Percentiles rank a stretch among this genome's conserved stretches.
phyloP scores from a whole-genome alignment of 2,888 invertebrate species.

The Xiphydria camelus region DNA sequence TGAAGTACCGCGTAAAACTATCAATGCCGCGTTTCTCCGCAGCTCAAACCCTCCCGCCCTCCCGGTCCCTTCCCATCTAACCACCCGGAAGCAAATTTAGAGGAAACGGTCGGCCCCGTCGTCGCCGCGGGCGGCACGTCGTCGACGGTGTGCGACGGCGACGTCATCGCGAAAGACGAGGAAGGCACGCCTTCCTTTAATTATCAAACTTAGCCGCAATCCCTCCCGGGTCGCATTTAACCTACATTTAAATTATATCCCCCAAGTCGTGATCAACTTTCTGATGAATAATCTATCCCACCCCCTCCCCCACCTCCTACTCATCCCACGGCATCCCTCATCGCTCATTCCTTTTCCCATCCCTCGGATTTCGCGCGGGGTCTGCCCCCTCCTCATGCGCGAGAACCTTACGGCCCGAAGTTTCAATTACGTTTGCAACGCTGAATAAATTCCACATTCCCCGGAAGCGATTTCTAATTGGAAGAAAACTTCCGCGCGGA shows the following conservation, averaged over 20 bases:
- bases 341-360: neutral
- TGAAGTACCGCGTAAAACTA: too few species aligned
- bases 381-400: neutral
- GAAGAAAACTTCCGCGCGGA: slow-evolving; percentile 10
- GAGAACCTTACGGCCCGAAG: slow-evolving; percentile 6
- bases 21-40: too few species aligned
- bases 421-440: slow-evolving; percentile 16
- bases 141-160: slow-evolving; percentile 2
- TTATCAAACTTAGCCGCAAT: slow-evolving; percentile 16
- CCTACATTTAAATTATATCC: slow-evolving; percentile 20
- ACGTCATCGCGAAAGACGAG: neutral
- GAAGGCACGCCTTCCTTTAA: slow-evolving; percentile 13
- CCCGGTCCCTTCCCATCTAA: too few species aligned
- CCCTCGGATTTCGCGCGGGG: neutral
- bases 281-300: slow-evolving; percentile 16
- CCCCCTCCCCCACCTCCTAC: neutral
- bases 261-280: slow-evolving; percentile 18
- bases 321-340: neutral
- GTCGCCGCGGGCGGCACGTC: too few species aligned
- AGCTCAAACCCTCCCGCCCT: too few species aligned
- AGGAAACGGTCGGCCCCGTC: too few species aligned
- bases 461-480: slow-evolving; percentile 13
- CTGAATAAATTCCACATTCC: slow-evolving; percentile 19
- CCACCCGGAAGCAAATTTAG: too few species aligned
- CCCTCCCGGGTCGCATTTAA: slow-evolving; percentile 18